Base-by-base conservation (phyloP, 2,888 invertebrate genomes). In the Drosophila maculinotata region DNA sequence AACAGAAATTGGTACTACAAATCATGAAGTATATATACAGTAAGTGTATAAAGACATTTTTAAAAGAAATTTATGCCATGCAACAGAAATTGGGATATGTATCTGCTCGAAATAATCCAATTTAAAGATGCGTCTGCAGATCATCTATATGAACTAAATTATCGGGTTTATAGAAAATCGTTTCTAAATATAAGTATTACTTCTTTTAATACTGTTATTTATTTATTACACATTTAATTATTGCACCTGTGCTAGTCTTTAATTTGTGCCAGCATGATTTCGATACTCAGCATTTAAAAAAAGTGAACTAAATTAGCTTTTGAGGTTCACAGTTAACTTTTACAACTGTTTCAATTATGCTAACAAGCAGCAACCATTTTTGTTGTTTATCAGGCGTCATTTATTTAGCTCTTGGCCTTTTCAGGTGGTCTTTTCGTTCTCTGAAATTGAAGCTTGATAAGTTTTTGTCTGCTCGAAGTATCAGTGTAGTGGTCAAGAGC, bases 381-480 rank as follows among this genome's bases (percentile, higher is more conserved):
- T 17, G 17, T 23, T 26, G 57, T 58, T 31, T 23, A 36, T 41
- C 47, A 38, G 30, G 9, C 17, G 36, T 26, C 41, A 45, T 26
- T 54, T 41, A 41, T 38, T 36, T 48, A 51, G 52, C 28, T n/a
- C 26, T 28, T 49, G 39, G 33, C 36, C 39, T 20, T 45, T 58
- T 36, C 14, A 45, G 25, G 9, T 47, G 9, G 25, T 17, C 20
- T 58, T 44, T 42, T 10, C 4, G 26, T 33, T 23, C 26, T 25
- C 25, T 33, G 42, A 23, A 64, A 63, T 45, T 45, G 1, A 23
- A 71, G 53, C 44, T 45, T 12, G 36, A 45, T 36, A 69, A 10
- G 53, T 65, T 79, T 71, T 63, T 49, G 62, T 71, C 67, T 63
- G 62, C 57, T 68, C 44, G 48, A 56, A 68, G 64, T 74, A 72